Conservation (phyloP, 2,797 vertebrate genomes). For the Trachurus trachurus region DNA sequence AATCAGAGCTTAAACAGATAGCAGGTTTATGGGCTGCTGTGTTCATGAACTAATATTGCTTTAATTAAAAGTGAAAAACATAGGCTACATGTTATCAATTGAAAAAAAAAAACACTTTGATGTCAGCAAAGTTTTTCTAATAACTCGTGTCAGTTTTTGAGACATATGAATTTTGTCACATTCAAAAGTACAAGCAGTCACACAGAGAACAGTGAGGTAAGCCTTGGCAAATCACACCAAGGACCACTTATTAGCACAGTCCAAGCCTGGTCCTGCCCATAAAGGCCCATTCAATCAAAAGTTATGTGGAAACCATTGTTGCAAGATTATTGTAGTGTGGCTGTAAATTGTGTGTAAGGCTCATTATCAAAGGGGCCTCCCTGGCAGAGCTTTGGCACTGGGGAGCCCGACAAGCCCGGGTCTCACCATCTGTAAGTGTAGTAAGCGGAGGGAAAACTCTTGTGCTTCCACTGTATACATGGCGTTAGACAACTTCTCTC, state of each 20-base stretch:
- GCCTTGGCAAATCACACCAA: slow-evolving; percentile 59
- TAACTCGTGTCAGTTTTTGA: slow-evolving; percentile 21
- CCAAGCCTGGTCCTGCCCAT: slow-evolving; percentile 55
- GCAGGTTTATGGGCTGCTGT: background rate
- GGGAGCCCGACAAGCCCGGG: slow-evolving; percentile 61
- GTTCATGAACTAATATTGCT: background rate
- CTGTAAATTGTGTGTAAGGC: slow-evolving; percentile 79
- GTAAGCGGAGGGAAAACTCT: slow-evolving; percentile 12
- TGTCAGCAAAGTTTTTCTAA: background rate
- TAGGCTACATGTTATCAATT: background rate
- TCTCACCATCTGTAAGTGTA: slow-evolving; percentile 69
- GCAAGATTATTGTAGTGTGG: slow-evolving; percentile 76
- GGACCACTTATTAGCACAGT: slow-evolving; percentile 65
- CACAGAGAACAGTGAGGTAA: slow-evolving; percentile 67
- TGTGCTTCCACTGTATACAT: slow-evolving; percentile 64
- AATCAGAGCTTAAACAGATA: background rate
- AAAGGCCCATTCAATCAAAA: slow-evolving; percentile 74
- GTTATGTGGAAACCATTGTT: slow-evolving; percentile 83
- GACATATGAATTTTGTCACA: slow-evolving; percentile 25
- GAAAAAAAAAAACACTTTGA: background rate
- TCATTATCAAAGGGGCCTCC: slow-evolving; percentile 81
- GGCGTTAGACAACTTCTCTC: slow-evolving; percentile 57
- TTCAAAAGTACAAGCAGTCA: slow-evolving; percentile 15
- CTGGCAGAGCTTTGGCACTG: slow-evolving; percentile 77
- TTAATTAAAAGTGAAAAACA: background rate